Evolutionary conservation across 2,797 vertebrate species (phyloP).

Genomic region (Cygnus olor): DNA sequence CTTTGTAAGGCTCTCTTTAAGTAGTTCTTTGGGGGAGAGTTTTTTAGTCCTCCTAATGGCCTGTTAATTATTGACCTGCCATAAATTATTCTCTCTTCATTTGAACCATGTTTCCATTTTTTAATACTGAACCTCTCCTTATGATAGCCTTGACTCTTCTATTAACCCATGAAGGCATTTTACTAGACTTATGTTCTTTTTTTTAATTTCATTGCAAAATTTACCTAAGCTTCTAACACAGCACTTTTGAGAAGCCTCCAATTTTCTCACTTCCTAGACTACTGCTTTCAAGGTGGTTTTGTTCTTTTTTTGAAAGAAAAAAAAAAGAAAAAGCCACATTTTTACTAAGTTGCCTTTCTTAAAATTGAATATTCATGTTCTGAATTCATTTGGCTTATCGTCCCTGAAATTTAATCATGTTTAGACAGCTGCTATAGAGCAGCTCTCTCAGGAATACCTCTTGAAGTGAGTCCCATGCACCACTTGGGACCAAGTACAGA

Average conservation of each 20-base stretch:
- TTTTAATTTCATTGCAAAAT: neutral
- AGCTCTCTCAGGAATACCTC: neutral
- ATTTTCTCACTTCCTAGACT: slow-evolving; percentile 5
- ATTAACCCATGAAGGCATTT: neutral
- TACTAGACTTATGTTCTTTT: neutral
- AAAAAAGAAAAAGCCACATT: neutral
- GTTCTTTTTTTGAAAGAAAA: neutral
- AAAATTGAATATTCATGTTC: slow-evolving; percentile 41
- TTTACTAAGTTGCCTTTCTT: neutral
- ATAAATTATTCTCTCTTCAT: neutral
- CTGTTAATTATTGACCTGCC: neutral
- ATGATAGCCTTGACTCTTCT: neutral
- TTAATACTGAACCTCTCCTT: neutral
- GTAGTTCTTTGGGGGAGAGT: neutral
- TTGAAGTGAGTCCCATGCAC: neutral
- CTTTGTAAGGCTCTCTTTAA: neutral
- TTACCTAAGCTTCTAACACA: neutral
- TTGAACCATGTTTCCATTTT: neutral
- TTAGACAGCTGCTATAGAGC: neutral
- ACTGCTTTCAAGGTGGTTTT: neutral
- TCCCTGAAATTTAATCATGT: neutral
- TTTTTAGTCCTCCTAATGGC: neutral
- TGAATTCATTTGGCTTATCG: slow-evolving; percentile 5
- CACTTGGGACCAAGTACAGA: neutral
- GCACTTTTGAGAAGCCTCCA: neutral